Evolutionary conservation across 2,113 vertebrate genomes (phyloP), one percentile per base, ranked within the genome.

Genomic region (Sebastes fasciatus): DNA sequence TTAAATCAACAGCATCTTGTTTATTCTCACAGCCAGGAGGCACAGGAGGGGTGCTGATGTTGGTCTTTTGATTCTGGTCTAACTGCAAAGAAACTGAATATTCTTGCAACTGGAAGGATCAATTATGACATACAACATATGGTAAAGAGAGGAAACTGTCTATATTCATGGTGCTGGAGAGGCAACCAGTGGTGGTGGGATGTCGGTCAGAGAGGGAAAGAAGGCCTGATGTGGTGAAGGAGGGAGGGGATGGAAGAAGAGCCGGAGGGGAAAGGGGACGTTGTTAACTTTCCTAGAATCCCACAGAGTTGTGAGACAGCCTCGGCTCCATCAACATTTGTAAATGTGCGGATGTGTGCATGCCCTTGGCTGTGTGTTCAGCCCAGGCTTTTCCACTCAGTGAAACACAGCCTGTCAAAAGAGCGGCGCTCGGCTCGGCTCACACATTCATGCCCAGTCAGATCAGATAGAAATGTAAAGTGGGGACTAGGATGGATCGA

Each of bases 211-310:
- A 82, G 65, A 80, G 34, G 83, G 72, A 81, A 85, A 70, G 62
- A 80, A 67, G 69, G 74, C 77, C 71, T 76, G 54, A 88, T 87
- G 86, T 83, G 73, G 73, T 34, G 49, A 76, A 55, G 58, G 72
- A 55, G 82, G 57, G 77, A 68, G 75, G 51, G 54, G 16, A 70
- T 80, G 86, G 85, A 84, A 76, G 83, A 87, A 57, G 79, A 81
- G 12, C 21, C 54, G 78, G 51, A 82, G 61, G 80, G 26, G 65
- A 85, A 87, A 82, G 16, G 75, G 74, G 62, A 80, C 19, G 62
- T 86, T 89, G 86, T 89, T 86, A 77, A 83, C 61, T 83, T 89
- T 91, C 81, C 81, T 74, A 69, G 68, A 80, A 74, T 79, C 87
- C 81, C 57, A 55, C 55, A 77, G 84, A 51, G 80, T 64, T 80